A percentile compares a stretch with the other conserved stretches of the same genome.
These are phyloP conservation scores for Synergus umbraculus DNA, from an alignment of 2,888 invertebrate species.

Conservation along the genomic window DNA sequence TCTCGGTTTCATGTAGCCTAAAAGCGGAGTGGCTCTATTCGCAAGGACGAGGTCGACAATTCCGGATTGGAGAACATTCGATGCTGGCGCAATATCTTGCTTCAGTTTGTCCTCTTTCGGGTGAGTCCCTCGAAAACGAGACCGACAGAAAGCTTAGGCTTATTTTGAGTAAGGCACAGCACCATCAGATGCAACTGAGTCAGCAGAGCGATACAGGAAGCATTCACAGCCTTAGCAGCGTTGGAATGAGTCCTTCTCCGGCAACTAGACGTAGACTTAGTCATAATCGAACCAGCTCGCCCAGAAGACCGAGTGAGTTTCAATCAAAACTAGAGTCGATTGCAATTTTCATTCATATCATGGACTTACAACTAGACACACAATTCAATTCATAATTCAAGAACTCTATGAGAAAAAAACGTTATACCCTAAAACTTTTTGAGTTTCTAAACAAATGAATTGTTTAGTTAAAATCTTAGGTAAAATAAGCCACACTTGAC, in stretches of 20 bases:
- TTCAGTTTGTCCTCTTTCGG: constrained; percentile 90
- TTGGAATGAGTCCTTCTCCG: constrained; percentile 77
- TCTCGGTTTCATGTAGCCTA: constrained; percentile 79
- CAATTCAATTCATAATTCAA: not conserved
- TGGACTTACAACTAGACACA: not conserved
- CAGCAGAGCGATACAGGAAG: constrained; percentile 80
- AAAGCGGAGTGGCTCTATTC: constrained; percentile 97
- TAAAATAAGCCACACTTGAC: not conserved
- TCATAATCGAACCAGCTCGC: constrained; percentile 77
- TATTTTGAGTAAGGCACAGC: constrained; percentile 93
- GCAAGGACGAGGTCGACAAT: constrained; percentile 94
- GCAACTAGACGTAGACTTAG: constrained; percentile 77
- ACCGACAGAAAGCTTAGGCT: constrained; percentile 91
- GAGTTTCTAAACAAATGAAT: not conserved
- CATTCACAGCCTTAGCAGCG: constrained; percentile 67
- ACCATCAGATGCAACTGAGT: constrained; percentile 90
- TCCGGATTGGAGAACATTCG: constrained; percentile 90
- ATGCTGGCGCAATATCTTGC: constrained; percentile 90
- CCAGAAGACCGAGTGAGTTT: constrained; percentile 77
- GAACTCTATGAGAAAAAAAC: not conserved
- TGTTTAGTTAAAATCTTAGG: not conserved
- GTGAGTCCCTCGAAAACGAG: constrained; percentile 88
- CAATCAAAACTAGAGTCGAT: constrained; percentile 35
- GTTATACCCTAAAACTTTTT: not conserved
- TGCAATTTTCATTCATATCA: constrained; percentile 27